A percentile compares a stretch with the other conserved stretches of the same genome.
phyloP scores from a whole-genome alignment of 1,140 invertebrate species.

The Diabrotica undecimpunctata region DNA sequence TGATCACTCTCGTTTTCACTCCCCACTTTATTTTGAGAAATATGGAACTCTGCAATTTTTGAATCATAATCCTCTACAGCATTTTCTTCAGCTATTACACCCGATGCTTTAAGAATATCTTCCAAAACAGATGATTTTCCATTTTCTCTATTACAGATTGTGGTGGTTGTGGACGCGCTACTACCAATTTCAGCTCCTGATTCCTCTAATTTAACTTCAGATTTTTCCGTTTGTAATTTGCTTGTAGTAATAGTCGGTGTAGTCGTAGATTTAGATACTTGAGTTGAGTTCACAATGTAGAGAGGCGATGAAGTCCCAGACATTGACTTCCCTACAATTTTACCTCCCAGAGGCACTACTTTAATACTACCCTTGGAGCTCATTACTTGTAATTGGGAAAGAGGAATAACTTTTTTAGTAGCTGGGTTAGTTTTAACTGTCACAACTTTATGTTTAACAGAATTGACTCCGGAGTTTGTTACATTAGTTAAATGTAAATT shows the following conservation, averaged over 20 bases:
- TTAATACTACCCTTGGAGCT: slow-evolving; percentile 42
- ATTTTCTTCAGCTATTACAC: slow-evolving; percentile 14
- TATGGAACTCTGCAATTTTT: slow-evolving; percentile 26
- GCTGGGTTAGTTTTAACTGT: slow-evolving; percentile 37
- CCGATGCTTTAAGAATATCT: slow-evolving; percentile 21
- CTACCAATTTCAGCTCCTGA: background rate
- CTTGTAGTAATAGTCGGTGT: background rate
- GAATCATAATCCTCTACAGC: slow-evolving; percentile 22
- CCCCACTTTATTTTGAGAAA: slow-evolving; percentile 19
- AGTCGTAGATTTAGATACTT: background rate
- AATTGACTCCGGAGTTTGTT: slow-evolving; percentile 27
- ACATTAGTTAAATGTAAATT: slow-evolving; percentile 27
- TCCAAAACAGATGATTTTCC: slow-evolving; percentile 23
- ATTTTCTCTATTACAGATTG: slow-evolving; percentile 13
- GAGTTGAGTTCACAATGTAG: slow-evolving; percentile 8
- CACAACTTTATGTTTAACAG: slow-evolving; percentile 42
- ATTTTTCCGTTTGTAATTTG: background rate
- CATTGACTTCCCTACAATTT: slow-evolving; percentile 25
- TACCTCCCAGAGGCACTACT: slow-evolving; percentile 40
- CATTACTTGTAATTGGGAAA: slow-evolving; percentile 41
- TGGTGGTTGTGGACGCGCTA: too few species aligned
- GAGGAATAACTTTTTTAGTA: slow-evolving; percentile 40
- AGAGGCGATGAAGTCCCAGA: slow-evolving; percentile 9
- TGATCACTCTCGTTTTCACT: background rate
- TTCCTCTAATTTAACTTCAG: background rate